A percentile compares a stretch with the other conserved stretches of the same genome.
Conservation (phyloP, 1,140 invertebrate species). For the Drosophila pseudoananassae region DNA sequence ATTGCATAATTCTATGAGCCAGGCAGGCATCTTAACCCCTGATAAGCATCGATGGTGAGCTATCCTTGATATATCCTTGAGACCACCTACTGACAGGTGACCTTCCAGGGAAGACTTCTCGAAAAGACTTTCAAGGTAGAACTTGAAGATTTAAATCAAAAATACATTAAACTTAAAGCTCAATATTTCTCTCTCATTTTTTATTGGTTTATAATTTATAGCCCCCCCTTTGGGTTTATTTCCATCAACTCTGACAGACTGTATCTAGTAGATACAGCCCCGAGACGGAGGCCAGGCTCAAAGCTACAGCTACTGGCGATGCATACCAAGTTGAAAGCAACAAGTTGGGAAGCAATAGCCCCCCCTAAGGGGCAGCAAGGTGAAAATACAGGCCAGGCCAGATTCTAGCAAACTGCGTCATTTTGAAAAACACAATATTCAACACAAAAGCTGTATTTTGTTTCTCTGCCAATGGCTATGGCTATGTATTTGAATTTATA, state of each 20-base stretch:
- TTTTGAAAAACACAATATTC: slow-evolving; percentile 53
- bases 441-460: slow-evolving; percentile 25
- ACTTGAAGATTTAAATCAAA: background rate
- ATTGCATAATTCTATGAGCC: slow-evolving; percentile 73
- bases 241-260: slow-evolving; percentile 4
- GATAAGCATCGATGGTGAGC: slow-evolving; percentile 47
- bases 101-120: too few relatives aligned
- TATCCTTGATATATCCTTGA: slow-evolving; percentile 30
- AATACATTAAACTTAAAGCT: background rate
- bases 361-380: slow-evolving; percentile 6
- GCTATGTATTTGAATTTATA: slow-evolving; percentile 28
- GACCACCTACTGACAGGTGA: background rate
- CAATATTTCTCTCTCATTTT: background rate
- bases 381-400: background rate
- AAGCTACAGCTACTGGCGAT: slow-evolving; percentile 29
- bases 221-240: background rate
- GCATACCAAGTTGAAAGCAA: slow-evolving; percentile 62
- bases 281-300: slow-evolving; percentile 35
- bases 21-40: slow-evolving; percentile 29
- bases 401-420: slow-evolving; percentile 61
- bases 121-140: too few relatives aligned
- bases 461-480: slow-evolving; percentile 11
- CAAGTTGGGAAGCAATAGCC: slow-evolving; percentile 58
- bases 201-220: too few relatives aligned
- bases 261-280: slow-evolving; percentile 32